Conservation (phyloP, 2,113 vertebrate genomes). For the Sardina pilchardus region DNA sequence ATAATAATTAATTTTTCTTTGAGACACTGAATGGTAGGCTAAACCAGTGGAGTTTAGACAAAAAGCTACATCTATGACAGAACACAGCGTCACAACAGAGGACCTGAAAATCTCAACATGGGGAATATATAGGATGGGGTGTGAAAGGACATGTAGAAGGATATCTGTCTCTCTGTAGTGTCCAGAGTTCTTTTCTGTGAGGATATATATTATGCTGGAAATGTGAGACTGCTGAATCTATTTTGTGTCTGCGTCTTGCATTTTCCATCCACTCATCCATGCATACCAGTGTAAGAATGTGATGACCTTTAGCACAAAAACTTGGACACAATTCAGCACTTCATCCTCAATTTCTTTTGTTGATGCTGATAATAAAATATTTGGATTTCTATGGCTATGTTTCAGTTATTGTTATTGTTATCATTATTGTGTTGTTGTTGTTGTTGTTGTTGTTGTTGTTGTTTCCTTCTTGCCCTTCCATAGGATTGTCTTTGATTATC, state of each 20-base stretch:
- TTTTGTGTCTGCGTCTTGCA: too few species aligned
- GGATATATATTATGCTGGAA: not conserved
- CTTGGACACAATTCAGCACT: constrained; percentile 15
- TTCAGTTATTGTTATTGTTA: too few species aligned
- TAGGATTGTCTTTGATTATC: not conserved
- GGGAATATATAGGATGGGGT: constrained; percentile 66
- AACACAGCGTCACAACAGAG: not conserved
- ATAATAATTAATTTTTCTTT: constrained; percentile 62
- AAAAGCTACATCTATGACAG: constrained; percentile 47
- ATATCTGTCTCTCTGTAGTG: constrained; percentile 48
- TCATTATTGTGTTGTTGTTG: too few species aligned
- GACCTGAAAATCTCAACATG: constrained; percentile 43
- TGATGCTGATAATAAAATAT: not conserved
- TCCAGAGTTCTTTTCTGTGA: constrained; percentile 35
- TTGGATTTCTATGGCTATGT: not conserved
- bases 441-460: too few species aligned
- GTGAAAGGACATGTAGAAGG: constrained; percentile 51
- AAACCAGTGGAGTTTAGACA: constrained; percentile 56
- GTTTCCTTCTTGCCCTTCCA: not conserved
- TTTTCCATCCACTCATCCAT: not conserved
- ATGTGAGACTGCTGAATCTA: too few species aligned
- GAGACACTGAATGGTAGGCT: constrained; percentile 56
- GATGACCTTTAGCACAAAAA: not conserved
- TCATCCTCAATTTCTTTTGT: constrained; percentile 5
- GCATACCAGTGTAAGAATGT: not conserved